Evolutionary conservation across 64 coral and sea anemone genomes (phyloP).

Genomic region (Montipora efflorescens): DNA sequence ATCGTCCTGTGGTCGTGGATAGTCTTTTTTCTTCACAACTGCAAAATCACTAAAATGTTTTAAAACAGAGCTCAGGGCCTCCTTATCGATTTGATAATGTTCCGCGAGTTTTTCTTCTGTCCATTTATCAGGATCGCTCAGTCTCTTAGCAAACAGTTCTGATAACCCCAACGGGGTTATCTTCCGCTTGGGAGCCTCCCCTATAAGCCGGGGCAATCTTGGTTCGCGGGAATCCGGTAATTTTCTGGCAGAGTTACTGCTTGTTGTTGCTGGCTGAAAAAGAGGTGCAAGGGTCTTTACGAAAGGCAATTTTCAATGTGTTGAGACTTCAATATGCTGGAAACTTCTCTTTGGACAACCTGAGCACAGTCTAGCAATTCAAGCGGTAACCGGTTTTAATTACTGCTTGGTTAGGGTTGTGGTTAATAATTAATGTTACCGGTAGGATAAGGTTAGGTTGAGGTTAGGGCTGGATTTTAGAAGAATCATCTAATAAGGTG

Average conservation of each 20-base stretch:
- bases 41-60: slow-evolving; percentile 87
- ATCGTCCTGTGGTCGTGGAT: slow-evolving; percentile 72
- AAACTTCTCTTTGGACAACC: no score
- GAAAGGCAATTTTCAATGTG: not conserved
- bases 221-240: slow-evolving; percentile 27
- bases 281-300: not conserved
- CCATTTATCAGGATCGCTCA: slow-evolving; percentile 72
- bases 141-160: slow-evolving; percentile 74
- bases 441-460: no score
- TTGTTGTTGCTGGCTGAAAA: slow-evolving; percentile 13
- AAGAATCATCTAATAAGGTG: no score
- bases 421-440: no score
- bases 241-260: not conserved
- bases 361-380: no score
- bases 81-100: slow-evolving; percentile 77
- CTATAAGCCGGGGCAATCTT: not conserved
- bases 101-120: slow-evolving; percentile 72
- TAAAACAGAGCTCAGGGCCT: slow-evolving; percentile 57
- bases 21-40: slow-evolving; percentile 70
- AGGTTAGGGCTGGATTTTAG: no score
- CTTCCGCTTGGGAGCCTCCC: slow-evolving; percentile 56
- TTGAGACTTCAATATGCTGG: no score
- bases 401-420: no score
- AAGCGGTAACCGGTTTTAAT: no score
- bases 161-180: slow-evolving; percentile 61